Conservation (phyloP, 2,113 vertebrate species). For the Arizona elegans region DNA sequence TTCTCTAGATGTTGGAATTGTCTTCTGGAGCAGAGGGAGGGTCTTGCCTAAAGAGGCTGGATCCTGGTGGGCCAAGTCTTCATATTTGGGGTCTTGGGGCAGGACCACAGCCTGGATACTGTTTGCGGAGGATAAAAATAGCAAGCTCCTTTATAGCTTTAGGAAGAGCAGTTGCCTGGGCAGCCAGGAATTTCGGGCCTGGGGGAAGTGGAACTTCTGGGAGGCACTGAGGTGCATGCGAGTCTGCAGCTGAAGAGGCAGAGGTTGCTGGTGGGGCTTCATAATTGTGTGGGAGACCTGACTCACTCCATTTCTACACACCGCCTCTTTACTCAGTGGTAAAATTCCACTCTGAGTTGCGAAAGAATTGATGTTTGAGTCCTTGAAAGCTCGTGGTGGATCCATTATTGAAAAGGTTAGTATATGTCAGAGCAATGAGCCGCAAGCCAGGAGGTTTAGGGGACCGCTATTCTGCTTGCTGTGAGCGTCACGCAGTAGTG, state of each 20-base stretch:
- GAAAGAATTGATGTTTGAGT: no score
- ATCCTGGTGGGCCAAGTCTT: background rate
- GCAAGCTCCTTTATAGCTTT: background rate
- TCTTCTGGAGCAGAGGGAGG: background rate
- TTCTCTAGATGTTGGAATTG: background rate
- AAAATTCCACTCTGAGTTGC: background rate
- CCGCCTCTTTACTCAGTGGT: background rate
- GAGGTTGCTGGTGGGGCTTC: no score
- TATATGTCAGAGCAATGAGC: background rate
- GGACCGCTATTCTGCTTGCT: background rate
- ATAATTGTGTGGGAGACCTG: background rate
- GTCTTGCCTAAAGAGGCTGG: background rate
- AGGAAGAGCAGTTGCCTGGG: background rate
- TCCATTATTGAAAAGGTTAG: background rate
- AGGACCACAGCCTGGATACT: background rate
- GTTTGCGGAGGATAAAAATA: constrained; percentile 38
- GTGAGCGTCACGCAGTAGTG: background rate
- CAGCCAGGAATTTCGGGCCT: background rate
- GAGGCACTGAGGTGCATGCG: background rate
- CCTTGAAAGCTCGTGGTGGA: background rate
- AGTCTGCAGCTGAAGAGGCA: background rate
- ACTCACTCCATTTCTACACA: no score
- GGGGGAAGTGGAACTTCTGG: fast-evolving
- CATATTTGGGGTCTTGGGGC: background rate
- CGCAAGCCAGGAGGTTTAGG: background rate